Evolutionary conservation across 2,113 vertebrate species (phyloP).

Genomic region (Bettongia penicillata): DNA sequence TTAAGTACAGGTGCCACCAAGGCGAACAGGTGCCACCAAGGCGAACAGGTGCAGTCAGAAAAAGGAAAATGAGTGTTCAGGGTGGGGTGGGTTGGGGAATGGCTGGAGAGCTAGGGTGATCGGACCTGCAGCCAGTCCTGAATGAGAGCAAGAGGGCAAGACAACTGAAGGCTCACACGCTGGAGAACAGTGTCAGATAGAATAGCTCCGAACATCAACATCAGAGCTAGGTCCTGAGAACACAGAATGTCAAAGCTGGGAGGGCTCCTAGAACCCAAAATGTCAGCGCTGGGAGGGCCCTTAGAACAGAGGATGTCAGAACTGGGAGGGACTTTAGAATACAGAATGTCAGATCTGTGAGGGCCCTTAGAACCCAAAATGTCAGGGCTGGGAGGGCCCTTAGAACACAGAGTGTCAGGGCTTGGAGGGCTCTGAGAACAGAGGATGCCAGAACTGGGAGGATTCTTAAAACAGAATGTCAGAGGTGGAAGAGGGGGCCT

Average conservation of each 20-base stretch:
- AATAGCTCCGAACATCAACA: neutral
- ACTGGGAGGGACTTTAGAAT: neutral
- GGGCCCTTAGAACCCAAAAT: neutral
- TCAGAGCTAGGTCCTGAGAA: neutral
- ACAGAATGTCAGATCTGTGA: neutral
- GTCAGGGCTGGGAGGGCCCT: neutral
- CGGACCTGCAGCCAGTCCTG: neutral
- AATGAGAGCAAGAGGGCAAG: neutral
- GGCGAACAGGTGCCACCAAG: neutral
- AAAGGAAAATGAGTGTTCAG: rapidly evolving
- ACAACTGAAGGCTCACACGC: neutral
- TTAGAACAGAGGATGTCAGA: neutral
- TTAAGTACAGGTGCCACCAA: neutral
- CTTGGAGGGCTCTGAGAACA: neutral
- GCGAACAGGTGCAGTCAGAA: neutral
- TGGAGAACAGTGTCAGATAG: neutral
- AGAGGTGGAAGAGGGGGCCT: neutral
- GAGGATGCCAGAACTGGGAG: neutral
- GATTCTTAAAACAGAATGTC: neutral
- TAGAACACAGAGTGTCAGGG: neutral
- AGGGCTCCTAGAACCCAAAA: neutral
- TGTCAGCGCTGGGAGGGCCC: neutral
- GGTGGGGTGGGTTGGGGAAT: rapidly evolving
- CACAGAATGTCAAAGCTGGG: no score
- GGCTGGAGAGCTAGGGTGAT: neutral